Evolutionary conservation across 2,113 vertebrate species (phyloP).

Genomic region (Corythoichthys intestinalis): DNA sequence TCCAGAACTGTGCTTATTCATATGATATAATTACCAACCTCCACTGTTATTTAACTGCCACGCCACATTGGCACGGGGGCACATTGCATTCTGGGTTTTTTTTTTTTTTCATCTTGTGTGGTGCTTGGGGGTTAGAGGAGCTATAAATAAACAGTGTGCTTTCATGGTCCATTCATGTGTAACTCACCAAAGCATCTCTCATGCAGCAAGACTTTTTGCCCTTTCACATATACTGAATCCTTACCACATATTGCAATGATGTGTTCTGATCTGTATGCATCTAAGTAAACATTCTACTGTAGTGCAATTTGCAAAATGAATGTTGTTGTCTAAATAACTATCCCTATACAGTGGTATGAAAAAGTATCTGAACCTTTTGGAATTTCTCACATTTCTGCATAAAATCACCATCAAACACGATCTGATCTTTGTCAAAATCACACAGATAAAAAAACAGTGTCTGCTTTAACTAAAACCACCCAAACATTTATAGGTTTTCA

Average conservation of each 20-base stretch:
- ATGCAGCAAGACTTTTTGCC: slow-evolving; percentile 29
- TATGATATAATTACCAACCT: slow-evolving; percentile 33
- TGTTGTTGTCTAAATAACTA: neutral
- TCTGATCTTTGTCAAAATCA: no score
- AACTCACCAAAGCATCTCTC: slow-evolving; percentile 42
- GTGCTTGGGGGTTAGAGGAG: slow-evolving; percentile 53
- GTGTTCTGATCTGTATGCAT: neutral
- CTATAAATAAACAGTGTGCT: slow-evolving; percentile 64
- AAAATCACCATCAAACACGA: no score
- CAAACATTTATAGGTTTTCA: no score
- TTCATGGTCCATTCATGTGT: slow-evolving; percentile 66
- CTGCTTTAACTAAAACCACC: no score
- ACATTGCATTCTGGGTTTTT: slow-evolving; percentile 57
- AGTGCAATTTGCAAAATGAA: neutral
- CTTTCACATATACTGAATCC: neutral
- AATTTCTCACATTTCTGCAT: no score
- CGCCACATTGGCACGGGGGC: slow-evolving; percentile 27
- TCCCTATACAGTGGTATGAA: neutral
- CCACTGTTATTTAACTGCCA: slow-evolving; percentile 41
- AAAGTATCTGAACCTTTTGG: no score
- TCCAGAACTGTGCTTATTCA: slow-evolving; percentile 5
- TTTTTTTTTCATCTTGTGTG: slow-evolving; percentile 32
- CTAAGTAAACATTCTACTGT: neutral
- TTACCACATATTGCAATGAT: neutral
- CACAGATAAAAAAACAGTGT: no score